Base-by-base conservation (phyloP, 2,797 vertebrate genomes). In the Zonotrichia albicollis region DNA sequence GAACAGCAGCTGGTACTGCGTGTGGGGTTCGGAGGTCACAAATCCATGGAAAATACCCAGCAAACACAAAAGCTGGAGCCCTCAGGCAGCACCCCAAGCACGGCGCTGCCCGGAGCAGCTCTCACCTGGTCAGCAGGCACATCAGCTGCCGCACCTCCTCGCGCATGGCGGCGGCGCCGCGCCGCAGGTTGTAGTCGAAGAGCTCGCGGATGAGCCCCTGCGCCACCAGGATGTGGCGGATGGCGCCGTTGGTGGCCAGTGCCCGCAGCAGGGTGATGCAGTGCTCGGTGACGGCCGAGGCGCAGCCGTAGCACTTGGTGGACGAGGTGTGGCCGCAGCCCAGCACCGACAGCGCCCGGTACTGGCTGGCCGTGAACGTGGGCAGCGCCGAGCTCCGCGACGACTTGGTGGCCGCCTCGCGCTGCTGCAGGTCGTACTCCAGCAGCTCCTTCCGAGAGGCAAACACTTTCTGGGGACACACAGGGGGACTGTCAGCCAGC, bases 151-250 rank as follows among this genome's bases (percentile, higher is more conserved):
- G 98, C 94, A 99, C 99, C 80, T 99, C 99, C 93, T 99, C 99
- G 26, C 99, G 98, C 99, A 99, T 99, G 60, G 98, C 89, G 30
- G 99, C 98, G 0, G 99, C 99, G 6, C 99, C 99, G 0, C 99
- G 97, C 4, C 99, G 98, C 95, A 99, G 97, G 95, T 99, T 99
- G 89, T 99, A 99, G 87, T 99, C 99, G 26, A 99, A 99, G 67
- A 99, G 98, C 95, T 99, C 99, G 10, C 99, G 98, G 96, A 99
- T 99, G 21, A 99, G 99, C 26, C 99, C 99, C 97, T 99, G 99
- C 51, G 99, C 98, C 76, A 99, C 99, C 7, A 99, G 98, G 96
- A 99, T 99, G 95, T 99, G 99, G 30, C 99, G 98, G 92, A 99
- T 98, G 87, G 99, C 98, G 2, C 98, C 98, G 95, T 99, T 99